These are phyloP conservation scores for Lycorma delicatula DNA, from an alignment of 1,140 invertebrate genomes.

Conservation along the genomic window DNA sequence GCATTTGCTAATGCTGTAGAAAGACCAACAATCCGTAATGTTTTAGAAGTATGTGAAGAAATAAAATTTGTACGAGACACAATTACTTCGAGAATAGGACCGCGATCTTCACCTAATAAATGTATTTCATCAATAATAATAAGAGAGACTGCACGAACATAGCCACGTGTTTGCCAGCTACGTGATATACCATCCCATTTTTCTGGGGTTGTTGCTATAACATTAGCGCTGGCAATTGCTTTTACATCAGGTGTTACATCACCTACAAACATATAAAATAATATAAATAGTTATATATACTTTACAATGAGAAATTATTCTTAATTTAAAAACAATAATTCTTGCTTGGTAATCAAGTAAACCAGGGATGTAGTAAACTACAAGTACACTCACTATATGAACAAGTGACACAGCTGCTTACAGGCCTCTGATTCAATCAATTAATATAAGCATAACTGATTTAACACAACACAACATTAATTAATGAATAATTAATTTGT, in stretches of 20 bases:
- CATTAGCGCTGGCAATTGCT: constrained; percentile 71
- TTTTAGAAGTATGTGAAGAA: constrained; percentile 67
- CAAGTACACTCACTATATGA: no score
- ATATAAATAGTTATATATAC: no score
- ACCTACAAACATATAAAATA: no score
- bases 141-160: constrained; percentile 85
- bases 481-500: no score
- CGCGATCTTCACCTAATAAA: constrained; percentile 85
- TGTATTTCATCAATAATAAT: constrained; percentile 99
- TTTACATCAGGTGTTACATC: constrained; percentile 90
- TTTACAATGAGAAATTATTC: no score
- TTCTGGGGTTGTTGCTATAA: constrained; percentile 98
- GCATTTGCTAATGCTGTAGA: constrained; percentile 98
- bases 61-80: constrained; percentile 86
- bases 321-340: no score
- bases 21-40: constrained; percentile 83
- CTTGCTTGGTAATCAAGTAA: no score
- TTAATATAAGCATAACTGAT: no score
- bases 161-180: constrained; percentile 93
- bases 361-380: no score
- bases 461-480: no score
- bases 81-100: constrained; percentile 77
- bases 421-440: no score
- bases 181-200: constrained; percentile 99
- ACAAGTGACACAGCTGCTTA: no score